These are phyloP conservation scores for Apogon talboti DNA, from an alignment of 2,797 vertebrate species.

Conservation along the genomic window DNA sequence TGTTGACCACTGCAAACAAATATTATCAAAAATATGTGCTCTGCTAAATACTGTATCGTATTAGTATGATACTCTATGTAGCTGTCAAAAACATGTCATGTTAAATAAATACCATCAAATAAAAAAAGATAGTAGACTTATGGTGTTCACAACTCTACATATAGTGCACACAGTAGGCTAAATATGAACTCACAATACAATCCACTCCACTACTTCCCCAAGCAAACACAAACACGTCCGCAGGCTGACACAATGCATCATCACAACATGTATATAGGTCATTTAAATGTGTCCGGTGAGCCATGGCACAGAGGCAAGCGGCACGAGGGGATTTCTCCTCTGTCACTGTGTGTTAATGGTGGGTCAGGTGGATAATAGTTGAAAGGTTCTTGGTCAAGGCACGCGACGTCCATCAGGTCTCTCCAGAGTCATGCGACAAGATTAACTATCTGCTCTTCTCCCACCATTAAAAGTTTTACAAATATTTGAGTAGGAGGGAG, in stretches of 20 bases:
- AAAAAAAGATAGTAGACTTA: neutral
- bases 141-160: neutral
- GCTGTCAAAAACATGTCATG: neutral
- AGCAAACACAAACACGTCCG: slow-evolving; percentile 31
- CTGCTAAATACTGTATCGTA: too few relatives aligned
- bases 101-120: slow-evolving; percentile 14
- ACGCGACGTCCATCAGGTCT: slow-evolving; percentile 49
- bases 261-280: slow-evolving; percentile 69
- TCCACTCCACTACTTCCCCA: neutral
- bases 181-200: neutral
- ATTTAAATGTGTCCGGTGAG: slow-evolving; percentile 41
- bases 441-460: neutral
- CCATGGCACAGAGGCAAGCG: slow-evolving; percentile 40
- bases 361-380: slow-evolving; percentile 36
- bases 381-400: slow-evolving; percentile 43
- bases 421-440: neutral
- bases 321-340: slow-evolving; percentile 56
- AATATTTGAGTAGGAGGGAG: neutral
- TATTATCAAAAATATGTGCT: too few relatives aligned
- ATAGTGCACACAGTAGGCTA: neutral
- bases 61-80: too few relatives aligned
- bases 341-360: slow-evolving; percentile 20
- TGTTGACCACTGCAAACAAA: too few relatives aligned
- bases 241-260: slow-evolving; percentile 57
- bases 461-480: slow-evolving; percentile 3